phyloP scores from a whole-genome alignment of 1,140 invertebrate species.

The Euwallacea similis region DNA sequence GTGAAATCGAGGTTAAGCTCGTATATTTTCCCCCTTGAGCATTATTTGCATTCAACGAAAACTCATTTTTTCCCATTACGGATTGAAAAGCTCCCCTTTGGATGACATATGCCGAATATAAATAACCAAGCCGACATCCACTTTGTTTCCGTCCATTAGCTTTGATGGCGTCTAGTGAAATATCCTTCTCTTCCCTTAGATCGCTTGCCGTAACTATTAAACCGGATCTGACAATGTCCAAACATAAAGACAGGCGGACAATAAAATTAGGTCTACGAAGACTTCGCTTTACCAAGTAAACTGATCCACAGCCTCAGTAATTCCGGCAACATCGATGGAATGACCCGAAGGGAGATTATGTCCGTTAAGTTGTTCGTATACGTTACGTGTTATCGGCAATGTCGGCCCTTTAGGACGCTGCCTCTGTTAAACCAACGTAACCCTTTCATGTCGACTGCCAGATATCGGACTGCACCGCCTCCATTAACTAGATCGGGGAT shows the following conservation, averaged over 20 bases:
- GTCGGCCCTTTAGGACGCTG: conserved; percentile 24
- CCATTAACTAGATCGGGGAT: conserved; percentile 24
- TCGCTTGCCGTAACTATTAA: background rate
- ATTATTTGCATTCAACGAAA: conserved; percentile 6
- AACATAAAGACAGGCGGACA: conserved; percentile 13
- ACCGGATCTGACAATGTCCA: conserved; percentile 9
- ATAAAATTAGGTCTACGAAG: conserved; percentile 19
- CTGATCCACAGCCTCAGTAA: conserved; percentile 12
- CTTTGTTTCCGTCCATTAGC: background rate
- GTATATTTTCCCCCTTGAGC: background rate
- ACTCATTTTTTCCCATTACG: conserved; percentile 11
- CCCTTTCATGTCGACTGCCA: conserved; percentile 22
- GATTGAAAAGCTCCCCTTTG: background rate
- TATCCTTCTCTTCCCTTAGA: background rate
- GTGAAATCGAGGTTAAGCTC: conserved; percentile 12
- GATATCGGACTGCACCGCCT: conserved; percentile 24
- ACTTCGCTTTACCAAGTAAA: conserved; percentile 9
- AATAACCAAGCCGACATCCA: background rate
- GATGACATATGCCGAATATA: conserved; percentile 3
- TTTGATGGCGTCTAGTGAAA: background rate
- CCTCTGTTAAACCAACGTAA: background rate
- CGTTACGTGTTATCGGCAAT: conserved; percentile 42
- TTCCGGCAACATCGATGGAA: conserved; percentile 17
- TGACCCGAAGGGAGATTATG: conserved; percentile 20
- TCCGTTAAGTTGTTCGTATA: conserved; percentile 40